Evolutionary conservation across 2,888 invertebrate genomes (phyloP), one percentile per base, ranked within the genome.

Genomic region (Tupiocoris notatus): DNA sequence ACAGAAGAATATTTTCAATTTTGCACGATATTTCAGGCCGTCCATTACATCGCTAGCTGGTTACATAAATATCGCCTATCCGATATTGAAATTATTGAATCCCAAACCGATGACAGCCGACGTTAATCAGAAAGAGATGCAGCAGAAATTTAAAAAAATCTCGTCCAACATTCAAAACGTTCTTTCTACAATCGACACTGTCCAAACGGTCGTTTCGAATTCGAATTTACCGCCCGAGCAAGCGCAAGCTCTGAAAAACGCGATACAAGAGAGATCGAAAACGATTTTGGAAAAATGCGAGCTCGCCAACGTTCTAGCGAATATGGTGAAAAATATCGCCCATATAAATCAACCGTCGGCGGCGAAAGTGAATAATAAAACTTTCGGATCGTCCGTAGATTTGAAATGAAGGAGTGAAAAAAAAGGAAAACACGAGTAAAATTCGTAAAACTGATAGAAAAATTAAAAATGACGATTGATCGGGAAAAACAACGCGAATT

Each of bases 211-310:
- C 7, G n/a, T 59, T 18, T 56, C n/a, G 22, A 18, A 39, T n/a
- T 12, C 65, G 0, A 12, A 25, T 3, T 18, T 39, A 25, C 65
- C 18, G 0, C 0, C 18, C n/a, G 3, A 16, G 18, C 18, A 3
- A 24, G 39, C 20, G 22, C 1, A 70, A 17, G 70, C 17, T 18
- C 7, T 70, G 61, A 70, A 61, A 54, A 25, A 23, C 1, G 7
- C 17, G 17, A 16, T 70, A 12, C 59, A 24, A 17, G 22, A 22
- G 7, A 70, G 16, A 18, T 59, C 70, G 17, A 70, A 22, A 54
- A 21, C 21, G 3, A 70, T 70, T 0, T 57, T 70, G 70, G 61
- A 61, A 17, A 70, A 59, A 16, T 70, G 58, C 70, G 70, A 70
- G 59, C 3, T 59, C 23, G 58, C 58, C 24, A 70, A 70, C 24